Evolutionary conservation across 2,888 invertebrate genomes (phyloP), one percentile per base, ranked within the genome.

Genomic region (Macrophya alboannulata): DNA sequence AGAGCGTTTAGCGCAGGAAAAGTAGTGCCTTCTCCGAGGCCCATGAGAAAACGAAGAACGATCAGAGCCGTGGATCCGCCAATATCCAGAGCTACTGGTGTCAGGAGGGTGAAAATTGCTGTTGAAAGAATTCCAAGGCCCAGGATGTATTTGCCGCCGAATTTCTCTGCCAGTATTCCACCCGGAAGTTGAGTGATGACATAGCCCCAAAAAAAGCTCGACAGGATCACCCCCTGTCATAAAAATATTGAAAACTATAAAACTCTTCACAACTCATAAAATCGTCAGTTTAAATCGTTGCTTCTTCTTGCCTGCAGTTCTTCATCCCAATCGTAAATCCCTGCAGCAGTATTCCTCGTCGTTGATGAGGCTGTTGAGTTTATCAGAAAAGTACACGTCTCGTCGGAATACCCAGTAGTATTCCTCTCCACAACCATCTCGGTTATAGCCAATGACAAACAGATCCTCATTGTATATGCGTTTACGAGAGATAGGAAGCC

Each of bases 141-240:
- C 51, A 98, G 94, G 0, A 97, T 96, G 94, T 97, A 97, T 92
- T 98, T 98, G 21, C 98, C 98, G 25, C 98, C 98, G 88, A 97
- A 97, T 88, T 95, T 95, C 90, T 97, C 97, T 0, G 98, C 97
- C 59, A 98, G 91, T 82, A 97, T 94, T 85, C 98, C 98, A 71
- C 98, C 98, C 0, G 98, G 98, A 45, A 98, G 93, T 91, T 98
- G 98, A 0, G 97, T 97, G 0, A 97, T 86, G 0, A 98, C 96
- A 93, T 98, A 98, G 1, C 98, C 98, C 95, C 97, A 97, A 94
- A 97, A 98, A 93, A 98, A 98, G 0, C 97, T 96, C 72, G 97
- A 97, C 4, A 98, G 94, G 68, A 98, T 97, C 62, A 97, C 93
- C 0, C 98, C 98, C 94, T 97, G 97, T 2, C 96, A 55, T 31